Conservation (phyloP, 1,140 invertebrate genomes). For the Pectinophora gossypiella region DNA sequence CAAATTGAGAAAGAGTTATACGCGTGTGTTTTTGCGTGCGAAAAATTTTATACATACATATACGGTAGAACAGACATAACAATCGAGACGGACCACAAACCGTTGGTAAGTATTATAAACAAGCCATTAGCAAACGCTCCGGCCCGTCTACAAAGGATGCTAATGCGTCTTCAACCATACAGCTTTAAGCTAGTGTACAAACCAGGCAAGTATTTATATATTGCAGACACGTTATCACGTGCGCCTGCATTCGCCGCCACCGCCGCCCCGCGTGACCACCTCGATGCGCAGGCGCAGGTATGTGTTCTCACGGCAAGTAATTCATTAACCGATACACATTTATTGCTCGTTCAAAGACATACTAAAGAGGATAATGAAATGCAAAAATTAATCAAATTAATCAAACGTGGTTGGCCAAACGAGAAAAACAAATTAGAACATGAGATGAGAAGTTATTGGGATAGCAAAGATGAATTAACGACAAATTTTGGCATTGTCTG, state of each 20-base stretch:
- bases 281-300: slow-evolving; percentile 3
- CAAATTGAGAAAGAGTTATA: slow-evolving; percentile 2
- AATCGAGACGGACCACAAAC: slow-evolving; percentile 22
- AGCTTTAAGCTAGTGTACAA: slow-evolving; percentile 8
- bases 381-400: background rate
- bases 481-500: background rate
- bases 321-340: background rate
- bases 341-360: background rate
- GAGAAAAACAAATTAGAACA: background rate
- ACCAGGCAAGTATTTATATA: slow-evolving; percentile 13
- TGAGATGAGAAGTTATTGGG: background rate
- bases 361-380: background rate
- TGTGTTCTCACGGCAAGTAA: background rate
- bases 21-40: slow-evolving; percentile 2
- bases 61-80: slow-evolving; percentile 18
- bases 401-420: background rate
- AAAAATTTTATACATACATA: slow-evolving; percentile 20
- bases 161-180: slow-evolving; percentile 9
- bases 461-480: background rate
- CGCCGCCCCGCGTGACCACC: background rate
- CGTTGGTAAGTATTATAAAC: slow-evolving; percentile 9
- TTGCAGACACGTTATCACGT: slow-evolving; percentile 10
- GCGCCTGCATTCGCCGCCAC: background rate
- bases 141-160: slow-evolving; percentile 13
- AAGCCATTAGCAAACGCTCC: slow-evolving; percentile 13